phyloP scores from a whole-genome alignment of 2,888 invertebrate genomes.

The Leucoma salicis region DNA sequence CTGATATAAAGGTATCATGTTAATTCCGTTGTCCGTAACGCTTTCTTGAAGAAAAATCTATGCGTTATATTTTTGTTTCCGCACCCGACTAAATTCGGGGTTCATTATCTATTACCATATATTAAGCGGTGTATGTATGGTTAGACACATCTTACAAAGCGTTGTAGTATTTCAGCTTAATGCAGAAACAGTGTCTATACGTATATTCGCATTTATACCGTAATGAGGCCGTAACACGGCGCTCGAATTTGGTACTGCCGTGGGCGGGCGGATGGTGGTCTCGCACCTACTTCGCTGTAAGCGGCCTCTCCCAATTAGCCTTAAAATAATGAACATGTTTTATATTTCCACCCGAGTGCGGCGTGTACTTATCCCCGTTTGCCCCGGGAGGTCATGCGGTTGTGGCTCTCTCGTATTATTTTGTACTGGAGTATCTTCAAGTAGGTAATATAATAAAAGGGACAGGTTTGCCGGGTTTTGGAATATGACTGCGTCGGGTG shows the following conservation, averaged over 20 bases:
- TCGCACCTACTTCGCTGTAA: conserved; percentile 74
- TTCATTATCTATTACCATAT: conserved; percentile 10
- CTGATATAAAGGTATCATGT: conserved; percentile 1
- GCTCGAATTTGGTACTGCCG: conserved; percentile 72
- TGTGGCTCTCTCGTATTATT: conserved; percentile 55
- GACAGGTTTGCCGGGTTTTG: conserved; percentile 52
- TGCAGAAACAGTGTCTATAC: conserved; percentile 76
- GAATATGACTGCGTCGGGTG: conserved; percentile 37
- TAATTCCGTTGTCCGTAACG: not conserved
- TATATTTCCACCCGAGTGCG: conserved; percentile 79
- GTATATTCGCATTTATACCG: conserved; percentile 56
- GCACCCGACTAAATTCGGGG: conserved; percentile 2
- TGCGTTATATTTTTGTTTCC: conserved; percentile 11
- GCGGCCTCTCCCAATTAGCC: conserved; percentile 81
- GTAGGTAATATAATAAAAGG: conserved; percentile 57
- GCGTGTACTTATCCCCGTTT: conserved; percentile 75
- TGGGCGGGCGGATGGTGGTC: conserved; percentile 66
- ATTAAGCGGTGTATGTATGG: conserved; percentile 19
- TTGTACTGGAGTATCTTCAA: conserved; percentile 60
- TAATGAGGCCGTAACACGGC: conserved; percentile 69
- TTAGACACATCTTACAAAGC: conserved; percentile 43
- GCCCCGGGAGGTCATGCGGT: conserved; percentile 77
- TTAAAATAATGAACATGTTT: conserved; percentile 83
- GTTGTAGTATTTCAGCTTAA: conserved; percentile 67
- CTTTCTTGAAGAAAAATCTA: conserved; percentile 11